phyloP scores from a whole-genome alignment of 2,888 invertebrate genomes.

The Aradus depressus region DNA sequence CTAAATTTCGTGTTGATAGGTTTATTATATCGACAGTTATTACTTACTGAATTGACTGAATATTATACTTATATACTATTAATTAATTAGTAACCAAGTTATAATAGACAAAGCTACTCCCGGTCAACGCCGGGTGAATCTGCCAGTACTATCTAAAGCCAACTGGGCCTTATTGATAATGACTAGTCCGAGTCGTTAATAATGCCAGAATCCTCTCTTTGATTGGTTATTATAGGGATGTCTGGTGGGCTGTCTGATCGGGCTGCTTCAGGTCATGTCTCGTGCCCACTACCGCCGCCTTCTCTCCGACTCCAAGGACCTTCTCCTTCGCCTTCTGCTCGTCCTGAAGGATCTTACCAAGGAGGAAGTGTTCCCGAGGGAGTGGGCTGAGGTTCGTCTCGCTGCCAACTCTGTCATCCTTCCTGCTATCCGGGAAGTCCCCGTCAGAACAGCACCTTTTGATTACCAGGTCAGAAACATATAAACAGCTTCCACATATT shows the following conservation, averaged over 20 bases:
- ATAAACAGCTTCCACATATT: background rate
- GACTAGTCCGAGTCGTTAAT: no score
- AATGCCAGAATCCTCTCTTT: no score
- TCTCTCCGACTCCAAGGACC: slow-evolving; percentile 73
- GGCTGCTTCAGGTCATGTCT: slow-evolving; percentile 72
- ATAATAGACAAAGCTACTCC: no score
- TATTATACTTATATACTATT: no score
- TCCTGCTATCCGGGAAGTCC: slow-evolving; percentile 74
- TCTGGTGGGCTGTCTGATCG: slow-evolving; percentile 75
- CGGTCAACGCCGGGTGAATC: no score
- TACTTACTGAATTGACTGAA: no score
- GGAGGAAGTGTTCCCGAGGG: slow-evolving; percentile 68
- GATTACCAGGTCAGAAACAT: slow-evolving; percentile 54
- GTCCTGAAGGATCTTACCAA: slow-evolving; percentile 70
- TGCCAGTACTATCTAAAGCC: no score
- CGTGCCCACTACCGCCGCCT: slow-evolving; percentile 78
- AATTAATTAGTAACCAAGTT: no score
- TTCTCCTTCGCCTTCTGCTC: slow-evolving; percentile 68
- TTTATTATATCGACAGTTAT: no score
- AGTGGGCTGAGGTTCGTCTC: slow-evolving; percentile 85
- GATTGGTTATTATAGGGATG: slow-evolving; percentile 58
- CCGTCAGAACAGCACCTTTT: slow-evolving; percentile 69
- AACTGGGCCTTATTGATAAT: no score
- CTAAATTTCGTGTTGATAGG: no score
- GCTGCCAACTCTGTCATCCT: slow-evolving; percentile 77